Base-by-base conservation (phyloP, 2,888 invertebrate species). In the Eupithecia centaureata region DNA sequence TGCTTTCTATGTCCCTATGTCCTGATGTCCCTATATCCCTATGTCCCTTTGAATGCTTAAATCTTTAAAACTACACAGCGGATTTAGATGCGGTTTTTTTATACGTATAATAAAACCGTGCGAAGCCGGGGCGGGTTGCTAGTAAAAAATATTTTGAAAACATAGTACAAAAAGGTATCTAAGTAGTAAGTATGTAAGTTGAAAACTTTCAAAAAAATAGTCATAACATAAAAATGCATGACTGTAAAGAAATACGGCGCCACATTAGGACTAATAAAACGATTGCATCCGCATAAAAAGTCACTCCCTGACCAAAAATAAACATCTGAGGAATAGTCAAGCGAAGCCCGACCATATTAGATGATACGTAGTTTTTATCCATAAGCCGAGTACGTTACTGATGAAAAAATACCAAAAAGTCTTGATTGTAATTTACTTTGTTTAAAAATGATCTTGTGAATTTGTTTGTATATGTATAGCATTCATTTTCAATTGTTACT, bases 291-390 rank as follows among this genome's bases (percentile, higher is more conserved):
- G 70, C 65, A 68, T 73, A 68, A 76, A 74, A 74, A 76, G 65
- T 61, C 60, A 67, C 70, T 73, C 58, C 60, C 47, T 59, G 62
- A 70, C 65, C 75, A n/a, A 73, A 77, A 81, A 81, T 80, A 81
- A 79, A 81, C 76, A 74, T 77, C 76, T 74, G 65, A 77, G 61
- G 76, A 59, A 73, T 68, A 71, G 63, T 74, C 76, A 76, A 75
- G 74, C 68, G 70, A 30, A 59, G 42, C 38, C 33, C 63, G 57
- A 22, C 35, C 56, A 57, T 57, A 58, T 28, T 33, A 63, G 68
- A 63, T 65, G 42, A 64, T 61, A 33, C 58, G 63, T 54, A 62
- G 67, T 68, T 61, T 18, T 22, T 70, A n/a, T 47, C 35, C 35
- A 2, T n/a, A 35, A n/a, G n/a, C n/a, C 35, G n/a, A 15, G 35